Evolutionary conservation across 2,797 vertebrate genomes (phyloP).

Genomic region (Silurus aristotelis): DNA sequence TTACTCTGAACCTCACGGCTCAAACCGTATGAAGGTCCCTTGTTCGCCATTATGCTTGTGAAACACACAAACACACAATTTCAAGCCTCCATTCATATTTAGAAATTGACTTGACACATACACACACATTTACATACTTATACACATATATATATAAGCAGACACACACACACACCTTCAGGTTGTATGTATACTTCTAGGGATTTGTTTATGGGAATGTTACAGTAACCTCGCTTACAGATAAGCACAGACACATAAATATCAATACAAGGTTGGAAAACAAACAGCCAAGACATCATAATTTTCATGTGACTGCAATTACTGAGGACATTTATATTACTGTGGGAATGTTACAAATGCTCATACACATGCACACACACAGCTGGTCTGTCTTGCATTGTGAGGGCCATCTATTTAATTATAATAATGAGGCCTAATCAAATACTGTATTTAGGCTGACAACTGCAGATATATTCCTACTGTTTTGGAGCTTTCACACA

Average conservation of each 20-base stretch:
- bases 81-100: neutral
- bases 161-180: neutral
- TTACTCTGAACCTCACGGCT: constrained; percentile 90
- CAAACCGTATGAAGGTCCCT: constrained; percentile 87
- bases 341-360: neutral
- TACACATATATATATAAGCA: too few relatives aligned
- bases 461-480: too few relatives aligned
- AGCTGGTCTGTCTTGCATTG: neutral
- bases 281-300: neutral
- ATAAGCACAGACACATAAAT: neutral
- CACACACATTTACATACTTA: neutral
- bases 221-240: neutral
- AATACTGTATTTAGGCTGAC: too few relatives aligned
- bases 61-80: constrained; percentile 21
- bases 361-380: neutral
- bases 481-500: too few relatives aligned
- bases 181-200: neutral
- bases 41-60: constrained; percentile 84
- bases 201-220: neutral
- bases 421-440: too few relatives aligned
- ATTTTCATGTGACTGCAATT: neutral
- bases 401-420: neutral
- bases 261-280: neutral
- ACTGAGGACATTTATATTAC: too few relatives aligned
- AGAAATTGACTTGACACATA: neutral